Percentiles rank a stretch among this genome's conserved stretches.
Conservation (phyloP, 2,888 invertebrate species). For the Galerucella nymphaeae region DNA sequence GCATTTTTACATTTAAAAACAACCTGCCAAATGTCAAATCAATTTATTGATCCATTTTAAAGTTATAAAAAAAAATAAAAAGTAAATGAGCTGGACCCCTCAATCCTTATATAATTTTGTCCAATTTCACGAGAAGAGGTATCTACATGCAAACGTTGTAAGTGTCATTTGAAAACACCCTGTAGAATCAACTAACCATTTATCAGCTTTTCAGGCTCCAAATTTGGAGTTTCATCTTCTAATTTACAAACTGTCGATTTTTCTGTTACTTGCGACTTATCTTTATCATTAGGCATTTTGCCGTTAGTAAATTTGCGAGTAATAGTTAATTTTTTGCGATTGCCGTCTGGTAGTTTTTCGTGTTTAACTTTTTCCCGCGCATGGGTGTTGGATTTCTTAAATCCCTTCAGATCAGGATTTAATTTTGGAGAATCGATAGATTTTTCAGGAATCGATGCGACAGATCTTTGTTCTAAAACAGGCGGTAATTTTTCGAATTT, state of each 20-base stretch:
- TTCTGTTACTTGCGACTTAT: not conserved
- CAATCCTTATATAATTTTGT: too few relatives aligned
- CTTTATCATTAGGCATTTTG: not conserved
- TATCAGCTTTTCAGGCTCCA: not conserved
- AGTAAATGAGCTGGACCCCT: too few relatives aligned
- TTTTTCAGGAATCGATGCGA: not conserved
- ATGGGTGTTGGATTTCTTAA: not conserved
- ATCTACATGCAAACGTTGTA: too few relatives aligned
- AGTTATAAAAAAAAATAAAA: too few relatives aligned
- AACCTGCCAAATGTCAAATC: too few relatives aligned
- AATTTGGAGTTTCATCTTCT: not conserved
- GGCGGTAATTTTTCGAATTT: conserved; percentile 31
- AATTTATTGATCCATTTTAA: too few relatives aligned
- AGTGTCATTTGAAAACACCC: too few relatives aligned
- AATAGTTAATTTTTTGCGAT: not conserved
- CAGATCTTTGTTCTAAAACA: not conserved
- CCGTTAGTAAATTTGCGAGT: not conserved
- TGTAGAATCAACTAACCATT: not conserved
- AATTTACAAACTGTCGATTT: not conserved
- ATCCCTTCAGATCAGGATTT: not conserved
- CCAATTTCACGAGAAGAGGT: too few relatives aligned
- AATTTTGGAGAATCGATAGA: not conserved
- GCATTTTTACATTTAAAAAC: too few relatives aligned
- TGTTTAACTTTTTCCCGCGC: not conserved
- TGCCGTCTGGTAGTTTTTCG: too few relatives aligned